A percentile compares a stretch with the other conserved stretches of the same genome.
phyloP scores from a whole-genome alignment of 1,140 invertebrate genomes.

The Laupala kohalensis region DNA sequence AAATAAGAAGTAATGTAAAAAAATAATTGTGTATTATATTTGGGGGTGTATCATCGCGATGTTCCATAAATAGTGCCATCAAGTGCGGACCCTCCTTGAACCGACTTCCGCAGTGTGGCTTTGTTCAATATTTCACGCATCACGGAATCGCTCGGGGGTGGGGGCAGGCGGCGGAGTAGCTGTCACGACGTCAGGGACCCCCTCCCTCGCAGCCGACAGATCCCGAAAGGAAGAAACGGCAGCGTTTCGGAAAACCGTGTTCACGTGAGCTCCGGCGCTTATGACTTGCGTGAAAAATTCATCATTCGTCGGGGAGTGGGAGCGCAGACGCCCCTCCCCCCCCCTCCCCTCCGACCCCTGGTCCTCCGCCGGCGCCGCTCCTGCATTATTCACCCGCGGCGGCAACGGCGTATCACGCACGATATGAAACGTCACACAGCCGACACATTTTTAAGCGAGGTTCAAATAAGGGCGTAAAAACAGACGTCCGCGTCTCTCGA shows the following conservation, averaged over 20 bases:
- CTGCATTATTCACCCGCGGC: background rate
- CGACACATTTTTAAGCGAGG: background rate
- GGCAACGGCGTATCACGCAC: background rate
- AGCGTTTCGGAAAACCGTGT: background rate
- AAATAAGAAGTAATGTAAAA: too few relatives aligned
- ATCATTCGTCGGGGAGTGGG: background rate
- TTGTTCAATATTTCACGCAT: slow-evolving; percentile 7
- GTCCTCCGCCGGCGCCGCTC: background rate
- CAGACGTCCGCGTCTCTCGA: background rate
- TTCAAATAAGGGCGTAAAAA: slow-evolving; percentile 1
- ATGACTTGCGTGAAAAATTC: background rate
- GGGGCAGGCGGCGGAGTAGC: background rate
- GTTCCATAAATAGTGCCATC: too few relatives aligned
- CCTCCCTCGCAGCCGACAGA: background rate
- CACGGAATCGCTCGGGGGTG: background rate
- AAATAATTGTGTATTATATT: too few relatives aligned
- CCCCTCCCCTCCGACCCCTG: background rate
- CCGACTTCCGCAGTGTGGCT: too few relatives aligned
- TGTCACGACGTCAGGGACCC: slow-evolving; percentile 3
- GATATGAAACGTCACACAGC: slow-evolving; percentile 3
- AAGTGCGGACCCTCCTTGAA: too few relatives aligned
- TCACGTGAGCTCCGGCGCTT: background rate
- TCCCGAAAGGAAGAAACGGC: background rate
- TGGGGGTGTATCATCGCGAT: too few relatives aligned
- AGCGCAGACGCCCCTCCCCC: background rate